Evolutionary conservation across 2,888 invertebrate species (phyloP).

Genomic region (Ligdia adustata): DNA sequence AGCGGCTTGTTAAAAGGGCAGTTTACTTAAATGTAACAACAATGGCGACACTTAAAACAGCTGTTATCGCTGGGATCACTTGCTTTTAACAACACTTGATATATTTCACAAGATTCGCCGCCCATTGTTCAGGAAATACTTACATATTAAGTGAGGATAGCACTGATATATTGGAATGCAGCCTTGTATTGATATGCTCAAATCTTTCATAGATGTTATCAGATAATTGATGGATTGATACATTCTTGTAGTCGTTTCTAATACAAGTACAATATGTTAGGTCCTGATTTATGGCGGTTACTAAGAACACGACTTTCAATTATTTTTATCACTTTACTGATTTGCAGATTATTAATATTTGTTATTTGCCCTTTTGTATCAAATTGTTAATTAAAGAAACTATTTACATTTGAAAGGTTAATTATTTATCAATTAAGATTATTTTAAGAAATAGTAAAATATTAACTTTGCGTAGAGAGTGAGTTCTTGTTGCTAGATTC

Average conservation of each 20-base stretch:
- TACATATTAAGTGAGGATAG: slow-evolving; percentile 44
- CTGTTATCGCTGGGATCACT: slow-evolving; percentile 50
- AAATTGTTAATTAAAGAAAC: no score
- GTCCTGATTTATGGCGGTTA: no score
- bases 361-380: no score
- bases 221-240: slow-evolving; percentile 42
- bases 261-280: no score
- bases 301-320: no score
- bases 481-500: background rate
- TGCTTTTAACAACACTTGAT: slow-evolving; percentile 65
- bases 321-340: no score
- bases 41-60: slow-evolving; percentile 36
- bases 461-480: no score
- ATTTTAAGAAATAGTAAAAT: no score
- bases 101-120: slow-evolving; percentile 57
- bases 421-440: no score
- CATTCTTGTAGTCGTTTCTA: no score
- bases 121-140: slow-evolving; percentile 44
- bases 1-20: slow-evolving; percentile 28
- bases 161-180: slow-evolving; percentile 39
- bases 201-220: slow-evolving; percentile 39
- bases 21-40: slow-evolving; percentile 40
- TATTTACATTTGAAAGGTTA: no score
- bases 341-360: no score
- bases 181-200: slow-evolving; percentile 39